A percentile compares a stretch with the other conserved stretches of the same genome.
These are phyloP conservation scores for Cyrtorhinus lividipennis DNA, from an alignment of 1,140 invertebrate species.

Conservation along the genomic window DNA sequence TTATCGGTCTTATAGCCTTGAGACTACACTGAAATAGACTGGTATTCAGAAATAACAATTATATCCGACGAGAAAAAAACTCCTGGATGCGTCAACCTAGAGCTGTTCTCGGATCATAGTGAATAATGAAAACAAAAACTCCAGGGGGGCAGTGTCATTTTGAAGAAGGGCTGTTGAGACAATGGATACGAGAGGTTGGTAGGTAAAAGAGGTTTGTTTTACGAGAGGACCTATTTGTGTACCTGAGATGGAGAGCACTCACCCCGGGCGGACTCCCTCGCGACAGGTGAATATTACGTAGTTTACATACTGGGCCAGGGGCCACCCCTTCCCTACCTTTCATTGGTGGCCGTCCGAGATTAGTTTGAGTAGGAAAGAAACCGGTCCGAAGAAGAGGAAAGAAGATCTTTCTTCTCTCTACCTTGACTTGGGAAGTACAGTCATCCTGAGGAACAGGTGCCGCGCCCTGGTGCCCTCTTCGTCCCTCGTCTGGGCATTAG, in stretches of 20 bases:
- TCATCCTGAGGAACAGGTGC: neutral
- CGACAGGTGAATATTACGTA: slow-evolving; percentile 7
- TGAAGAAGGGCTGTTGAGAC: too few relatives aligned
- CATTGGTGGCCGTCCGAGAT: neutral
- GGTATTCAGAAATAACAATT: too few relatives aligned
- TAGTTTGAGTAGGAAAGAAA: slow-evolving; percentile 2
- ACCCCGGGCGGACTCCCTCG: neutral
- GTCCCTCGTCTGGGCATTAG: neutral
- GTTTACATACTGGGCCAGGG: slow-evolving; percentile 3
- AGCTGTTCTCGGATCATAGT: too few relatives aligned
- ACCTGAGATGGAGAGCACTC: neutral
- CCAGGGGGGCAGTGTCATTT: too few relatives aligned
- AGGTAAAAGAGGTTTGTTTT: neutral
- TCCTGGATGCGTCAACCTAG: too few relatives aligned
- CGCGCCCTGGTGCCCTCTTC: neutral
- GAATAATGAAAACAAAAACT: too few relatives aligned
- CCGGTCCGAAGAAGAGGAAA: too few relatives aligned
- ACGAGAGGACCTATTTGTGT: neutral
- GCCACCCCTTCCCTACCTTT: neutral
- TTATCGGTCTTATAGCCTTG: too few relatives aligned
- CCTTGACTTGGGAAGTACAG: neutral
- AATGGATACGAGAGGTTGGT: too few relatives aligned
- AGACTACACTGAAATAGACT: too few relatives aligned
- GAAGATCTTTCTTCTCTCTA: neutral
- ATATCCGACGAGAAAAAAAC: too few relatives aligned